phyloP scores from a whole-genome alignment of 2,888 invertebrate genomes.

The Listrodromus nycthemerus region DNA sequence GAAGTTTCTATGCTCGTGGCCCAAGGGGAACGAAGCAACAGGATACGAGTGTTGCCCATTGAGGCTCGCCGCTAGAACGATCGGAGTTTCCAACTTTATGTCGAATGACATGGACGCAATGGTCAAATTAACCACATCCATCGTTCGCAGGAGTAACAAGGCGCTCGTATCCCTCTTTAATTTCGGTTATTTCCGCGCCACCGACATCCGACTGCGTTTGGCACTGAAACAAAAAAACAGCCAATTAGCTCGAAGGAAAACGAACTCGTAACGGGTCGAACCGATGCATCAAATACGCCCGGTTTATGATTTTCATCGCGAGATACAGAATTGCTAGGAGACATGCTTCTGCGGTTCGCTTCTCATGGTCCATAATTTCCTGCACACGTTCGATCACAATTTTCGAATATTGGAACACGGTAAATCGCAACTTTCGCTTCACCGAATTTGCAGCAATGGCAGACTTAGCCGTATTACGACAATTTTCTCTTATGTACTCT shows the following conservation, averaged over 20 bases:
- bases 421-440: too few relatives aligned
- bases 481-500: too few relatives aligned
- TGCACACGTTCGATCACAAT: too few relatives aligned
- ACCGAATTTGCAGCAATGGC: too few relatives aligned
- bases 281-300: too few relatives aligned
- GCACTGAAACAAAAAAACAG: background rate
- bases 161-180: background rate
- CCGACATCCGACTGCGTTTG: background rate
- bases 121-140: background rate
- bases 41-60: conserved; percentile 37
- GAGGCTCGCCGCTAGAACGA: background rate
- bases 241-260: background rate
- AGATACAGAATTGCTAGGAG: too few relatives aligned
- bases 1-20: background rate
- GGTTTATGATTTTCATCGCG: too few relatives aligned
- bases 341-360: too few relatives aligned
- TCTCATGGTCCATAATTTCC: too few relatives aligned
- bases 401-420: too few relatives aligned
- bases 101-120: background rate
- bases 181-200: background rate
- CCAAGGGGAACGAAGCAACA: conserved; percentile 56
- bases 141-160: background rate
- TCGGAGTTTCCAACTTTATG: conserved; percentile 9
- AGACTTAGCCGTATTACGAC: too few relatives aligned
- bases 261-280: too few relatives aligned